Evolutionary conservation across 1,140 invertebrate species (phyloP), one percentile per base, ranked within the genome.

Genomic region (Bombus difficillimus): DNA sequence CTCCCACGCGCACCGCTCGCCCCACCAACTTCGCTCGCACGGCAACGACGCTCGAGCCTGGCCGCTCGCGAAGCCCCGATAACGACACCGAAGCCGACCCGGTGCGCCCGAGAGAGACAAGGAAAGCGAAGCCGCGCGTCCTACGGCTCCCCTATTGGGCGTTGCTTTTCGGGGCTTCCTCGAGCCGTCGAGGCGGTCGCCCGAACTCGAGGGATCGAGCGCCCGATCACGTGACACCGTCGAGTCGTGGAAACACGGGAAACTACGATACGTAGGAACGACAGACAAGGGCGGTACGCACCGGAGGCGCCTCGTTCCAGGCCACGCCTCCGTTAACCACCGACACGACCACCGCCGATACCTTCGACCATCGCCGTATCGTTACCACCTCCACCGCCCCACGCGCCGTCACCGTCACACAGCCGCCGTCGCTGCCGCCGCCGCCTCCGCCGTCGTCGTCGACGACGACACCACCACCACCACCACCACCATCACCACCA

Each of bases 1-100:
- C 94, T 95, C 95, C 95, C 94, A 95, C 94, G 93, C 91, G 82
- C 88, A 90, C 81, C 84, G 84, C 84, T 89, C 86, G 82, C 90
- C 91, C 92, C 92, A 92, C 91, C 92, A 90, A 91, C 37, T 15
- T 1, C 6, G 18, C 59, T 53, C 47, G 47, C 25, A 39, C 47
- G 64, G 43, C 88, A 81, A 57, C 77, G 75, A 59, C 68, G 71
- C 82, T 59, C 76, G 15, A 25, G 9, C 47, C 64, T 34, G 81
- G 86, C 71, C 87, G 89, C 53, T 34, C 57, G 57, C 73, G 41
- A 28, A 47, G 53, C 39, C 37, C 39, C 64, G 66, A 79, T 71
- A 62, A 59, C 80, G 72, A n/a, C n/a, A 22, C n/a, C 66, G 39
- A 43, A 28, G 41, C 57, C 66, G 62, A n/a, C 3, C 43, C 64